These are phyloP conservation scores for Cydia strobilella DNA, from an alignment of 1,140 invertebrate species.

Conservation along the genomic window DNA sequence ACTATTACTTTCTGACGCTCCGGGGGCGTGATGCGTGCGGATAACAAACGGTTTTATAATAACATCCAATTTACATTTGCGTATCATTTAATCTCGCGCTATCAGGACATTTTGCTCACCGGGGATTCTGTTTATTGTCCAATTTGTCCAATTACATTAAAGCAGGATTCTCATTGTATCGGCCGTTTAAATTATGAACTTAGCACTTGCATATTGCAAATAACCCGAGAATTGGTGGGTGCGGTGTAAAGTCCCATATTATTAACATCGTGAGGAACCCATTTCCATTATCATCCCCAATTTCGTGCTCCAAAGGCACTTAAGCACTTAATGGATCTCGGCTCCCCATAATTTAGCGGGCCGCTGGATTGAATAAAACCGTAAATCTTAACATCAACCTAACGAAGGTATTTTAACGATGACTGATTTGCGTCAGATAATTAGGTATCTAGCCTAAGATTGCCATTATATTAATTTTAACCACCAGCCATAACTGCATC, in stretches of 20 bases:
- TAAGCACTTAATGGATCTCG: slow-evolving; percentile 75
- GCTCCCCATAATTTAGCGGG: slow-evolving; percentile 71
- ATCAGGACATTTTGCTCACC: background rate
- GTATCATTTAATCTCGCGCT: slow-evolving; percentile 8
- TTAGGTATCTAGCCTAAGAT: background rate
- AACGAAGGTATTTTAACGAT: slow-evolving; percentile 63
- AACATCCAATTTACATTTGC: slow-evolving; percentile 25
- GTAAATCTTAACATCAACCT: slow-evolving; percentile 71
- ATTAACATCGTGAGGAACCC: slow-evolving; percentile 74
- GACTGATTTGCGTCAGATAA: slow-evolving; percentile 50
- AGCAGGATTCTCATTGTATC: slow-evolving; percentile 40
- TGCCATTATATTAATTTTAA: slow-evolving; percentile 27
- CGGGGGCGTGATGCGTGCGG: slow-evolving; percentile 9
- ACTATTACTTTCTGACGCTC: slow-evolving; percentile 38
- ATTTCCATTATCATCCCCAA: slow-evolving; percentile 77
- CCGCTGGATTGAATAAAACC: slow-evolving; percentile 76
- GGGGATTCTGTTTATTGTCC: background rate
- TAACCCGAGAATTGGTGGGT: slow-evolving; percentile 58
- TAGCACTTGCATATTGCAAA: slow-evolving; percentile 53
- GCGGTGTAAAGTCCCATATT: slow-evolving; percentile 65
- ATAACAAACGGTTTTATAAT: slow-evolving; percentile 33
- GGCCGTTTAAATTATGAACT: slow-evolving; percentile 48
- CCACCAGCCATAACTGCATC: too few species aligned
- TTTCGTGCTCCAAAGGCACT: slow-evolving; percentile 73
- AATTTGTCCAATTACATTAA: slow-evolving; percentile 33